These are phyloP conservation scores for Carterocephalus palaemon DNA, from an alignment of 2,888 invertebrate species.

Conservation along the genomic window DNA sequence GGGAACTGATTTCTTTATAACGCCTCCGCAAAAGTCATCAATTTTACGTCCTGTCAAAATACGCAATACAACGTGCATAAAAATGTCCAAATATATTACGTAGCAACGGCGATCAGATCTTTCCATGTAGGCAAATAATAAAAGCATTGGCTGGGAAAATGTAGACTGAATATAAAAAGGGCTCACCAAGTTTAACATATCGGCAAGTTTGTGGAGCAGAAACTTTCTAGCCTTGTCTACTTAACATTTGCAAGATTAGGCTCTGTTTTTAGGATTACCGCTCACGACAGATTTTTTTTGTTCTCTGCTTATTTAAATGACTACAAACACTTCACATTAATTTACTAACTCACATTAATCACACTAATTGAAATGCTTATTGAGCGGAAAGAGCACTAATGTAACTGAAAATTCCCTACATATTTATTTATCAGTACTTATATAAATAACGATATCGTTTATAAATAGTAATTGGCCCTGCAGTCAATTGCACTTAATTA, in stretches of 20 bases:
- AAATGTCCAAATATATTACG: constrained; percentile 14
- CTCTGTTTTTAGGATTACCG: too few relatives aligned
- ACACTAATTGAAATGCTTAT: too few relatives aligned
- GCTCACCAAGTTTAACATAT: constrained; percentile 1
- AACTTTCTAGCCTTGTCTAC: background rate
- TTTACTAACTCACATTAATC: too few relatives aligned
- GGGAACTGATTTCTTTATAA: background rate
- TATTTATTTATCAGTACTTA: too few relatives aligned
- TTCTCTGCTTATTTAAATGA: too few relatives aligned
- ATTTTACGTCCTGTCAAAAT: constrained; percentile 8
- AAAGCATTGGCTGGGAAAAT: constrained; percentile 6
- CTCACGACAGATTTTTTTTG: too few relatives aligned
- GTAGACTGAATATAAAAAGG: constrained; percentile 15
- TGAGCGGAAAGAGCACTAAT: too few relatives aligned
- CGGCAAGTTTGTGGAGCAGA: background rate
- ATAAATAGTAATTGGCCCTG: too few relatives aligned
- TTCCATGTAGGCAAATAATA: constrained; percentile 1
- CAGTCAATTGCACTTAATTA: too few relatives aligned
- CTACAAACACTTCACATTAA: too few relatives aligned
- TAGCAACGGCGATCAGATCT: constrained; percentile 1
- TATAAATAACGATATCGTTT: too few relatives aligned
- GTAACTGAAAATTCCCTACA: too few relatives aligned
- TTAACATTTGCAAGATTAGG: background rate
- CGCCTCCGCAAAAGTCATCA: background rate
- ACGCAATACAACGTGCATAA: constrained; percentile 15